phyloP scores from a whole-genome alignment of 2,113 vertebrate species.

The Muscicapa adusta region DNA sequence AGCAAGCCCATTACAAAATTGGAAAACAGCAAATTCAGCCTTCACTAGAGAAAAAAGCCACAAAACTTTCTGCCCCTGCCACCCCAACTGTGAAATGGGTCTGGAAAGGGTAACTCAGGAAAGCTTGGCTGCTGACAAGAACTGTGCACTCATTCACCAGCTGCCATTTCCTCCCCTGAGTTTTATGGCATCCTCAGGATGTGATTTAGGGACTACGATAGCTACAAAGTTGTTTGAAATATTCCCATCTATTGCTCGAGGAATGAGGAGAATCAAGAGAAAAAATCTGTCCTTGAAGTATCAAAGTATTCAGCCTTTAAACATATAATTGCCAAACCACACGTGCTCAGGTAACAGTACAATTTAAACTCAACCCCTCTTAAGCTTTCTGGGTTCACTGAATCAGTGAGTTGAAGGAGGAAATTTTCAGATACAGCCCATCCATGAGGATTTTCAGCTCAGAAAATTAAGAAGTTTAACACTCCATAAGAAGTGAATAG shows the following conservation, averaged over 20 bases:
- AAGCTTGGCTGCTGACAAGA: background rate
- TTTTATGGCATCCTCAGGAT: background rate
- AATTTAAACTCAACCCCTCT: background rate
- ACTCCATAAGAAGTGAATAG: background rate
- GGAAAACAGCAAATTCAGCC: background rate
- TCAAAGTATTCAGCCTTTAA: background rate
- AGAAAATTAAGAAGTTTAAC: background rate
- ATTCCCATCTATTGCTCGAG: background rate
- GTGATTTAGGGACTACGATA: background rate
- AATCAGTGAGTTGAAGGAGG: background rate
- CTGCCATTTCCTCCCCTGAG: background rate
- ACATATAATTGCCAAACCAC: background rate
- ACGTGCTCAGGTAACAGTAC: background rate
- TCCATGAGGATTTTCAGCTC: background rate
- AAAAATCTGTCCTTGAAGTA: background rate
- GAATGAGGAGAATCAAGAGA: background rate
- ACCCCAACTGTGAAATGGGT: background rate
- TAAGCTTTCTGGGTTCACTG: background rate
- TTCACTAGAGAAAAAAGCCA: background rate
- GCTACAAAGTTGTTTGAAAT: background rate
- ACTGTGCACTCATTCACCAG: background rate
- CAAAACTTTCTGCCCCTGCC: background rate
- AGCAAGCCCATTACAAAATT: background rate
- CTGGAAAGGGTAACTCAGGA: background rate
- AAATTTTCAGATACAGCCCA: background rate